Evolutionary conservation across 2,797 vertebrate genomes (phyloP).

Genomic region (Adrianichthys oophorus): DNA sequence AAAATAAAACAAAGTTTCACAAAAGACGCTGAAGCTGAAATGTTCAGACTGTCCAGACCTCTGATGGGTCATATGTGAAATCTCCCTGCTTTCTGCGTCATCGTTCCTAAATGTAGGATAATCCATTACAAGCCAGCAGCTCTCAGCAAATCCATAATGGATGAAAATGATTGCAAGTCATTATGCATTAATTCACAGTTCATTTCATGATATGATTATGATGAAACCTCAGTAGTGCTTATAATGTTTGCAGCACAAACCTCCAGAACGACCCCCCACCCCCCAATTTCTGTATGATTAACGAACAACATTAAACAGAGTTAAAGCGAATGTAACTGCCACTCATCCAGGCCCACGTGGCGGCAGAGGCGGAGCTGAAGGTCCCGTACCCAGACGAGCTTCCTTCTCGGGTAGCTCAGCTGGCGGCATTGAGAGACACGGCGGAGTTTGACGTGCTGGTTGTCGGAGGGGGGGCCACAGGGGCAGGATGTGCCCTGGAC

Average conservation of each 20-base stretch:
- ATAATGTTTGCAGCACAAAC: conserved; percentile 31
- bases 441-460: conserved; percentile 90
- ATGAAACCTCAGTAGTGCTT: conserved; percentile 24
- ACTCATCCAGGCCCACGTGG: conserved; percentile 76
- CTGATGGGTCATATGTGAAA: not conserved
- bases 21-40: not conserved
- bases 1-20: not conserved
- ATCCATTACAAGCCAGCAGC: not conserved
- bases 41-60: not conserved
- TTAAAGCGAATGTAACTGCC: not conserved
- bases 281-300: too few species aligned
- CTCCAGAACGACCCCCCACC: conserved; percentile 21
- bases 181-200: conserved; percentile 25
- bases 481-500: conserved; percentile 93
- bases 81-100: too few species aligned
- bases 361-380: conserved; percentile 78
- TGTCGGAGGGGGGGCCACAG: conserved; percentile 94
- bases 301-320: too few species aligned
- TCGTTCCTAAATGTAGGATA: too few species aligned
- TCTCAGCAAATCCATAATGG: conserved; percentile 36
- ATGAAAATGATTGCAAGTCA: conserved; percentile 39
- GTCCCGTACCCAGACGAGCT: conserved; percentile 71
- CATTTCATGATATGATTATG: conserved; percentile 14
- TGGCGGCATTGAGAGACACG: conserved; percentile 70
- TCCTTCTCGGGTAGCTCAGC: conserved; percentile 84